These are phyloP conservation scores for Microtus ochrogaster DNA, from an alignment of 2,113 vertebrate genomes.

Conservation along the genomic window DNA sequence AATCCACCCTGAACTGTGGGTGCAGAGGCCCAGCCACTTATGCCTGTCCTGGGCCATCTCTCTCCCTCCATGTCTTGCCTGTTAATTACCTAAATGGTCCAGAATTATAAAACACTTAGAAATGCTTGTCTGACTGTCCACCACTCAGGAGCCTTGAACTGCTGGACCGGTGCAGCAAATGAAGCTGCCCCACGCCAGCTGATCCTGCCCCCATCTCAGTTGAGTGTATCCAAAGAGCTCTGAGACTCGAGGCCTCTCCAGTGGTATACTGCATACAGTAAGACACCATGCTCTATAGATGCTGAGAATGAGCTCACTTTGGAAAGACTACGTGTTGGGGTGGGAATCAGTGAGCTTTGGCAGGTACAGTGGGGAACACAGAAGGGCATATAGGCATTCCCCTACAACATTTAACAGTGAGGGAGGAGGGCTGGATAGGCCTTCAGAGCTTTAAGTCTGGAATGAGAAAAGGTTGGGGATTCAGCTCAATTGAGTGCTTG, in stretches of 20 bases:
- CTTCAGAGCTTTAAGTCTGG: neutral
- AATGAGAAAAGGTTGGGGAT: neutral
- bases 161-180: accelerated
- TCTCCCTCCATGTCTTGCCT: neutral
- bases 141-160: neutral
- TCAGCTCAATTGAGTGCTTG: neutral
- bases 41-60: neutral
- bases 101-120: neutral
- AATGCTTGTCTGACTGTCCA: neutral
- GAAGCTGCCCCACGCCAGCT: accelerated
- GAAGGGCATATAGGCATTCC: accelerated
- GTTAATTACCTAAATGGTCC: neutral
- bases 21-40: neutral
- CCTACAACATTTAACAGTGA: no score
- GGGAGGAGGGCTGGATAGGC: neutral
- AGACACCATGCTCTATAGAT: accelerated
- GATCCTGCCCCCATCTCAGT: neutral
- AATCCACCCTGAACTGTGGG: no score
- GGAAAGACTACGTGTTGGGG: neutral
- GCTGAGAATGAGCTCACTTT: neutral
- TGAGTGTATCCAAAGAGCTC: neutral
- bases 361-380: accelerated
- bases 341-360: neutral
- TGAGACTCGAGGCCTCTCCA: neutral
- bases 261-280: accelerated